A percentile compares a stretch with the other conserved stretches of the same genome.
Conservation (phyloP, 2,113 vertebrate species). For the Vimba vimba region DNA sequence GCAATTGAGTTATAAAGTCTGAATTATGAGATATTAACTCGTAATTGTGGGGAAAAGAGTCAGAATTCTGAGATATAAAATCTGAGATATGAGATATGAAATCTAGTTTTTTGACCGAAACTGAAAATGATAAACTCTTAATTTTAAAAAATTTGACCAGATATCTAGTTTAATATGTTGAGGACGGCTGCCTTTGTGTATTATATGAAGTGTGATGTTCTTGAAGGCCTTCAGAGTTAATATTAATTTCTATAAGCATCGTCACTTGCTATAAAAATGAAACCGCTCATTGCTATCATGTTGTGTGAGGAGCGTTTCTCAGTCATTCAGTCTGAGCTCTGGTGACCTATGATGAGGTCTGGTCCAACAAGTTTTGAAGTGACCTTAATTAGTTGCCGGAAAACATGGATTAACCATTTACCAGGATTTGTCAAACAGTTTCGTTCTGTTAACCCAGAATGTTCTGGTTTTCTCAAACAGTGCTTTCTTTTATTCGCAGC, state of each 20-base stretch:
- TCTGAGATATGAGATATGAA: too few species aligned
- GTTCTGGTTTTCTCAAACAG: neutral
- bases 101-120: too few species aligned
- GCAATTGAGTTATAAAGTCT: too few species aligned
- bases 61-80: too few species aligned
- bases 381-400: neutral
- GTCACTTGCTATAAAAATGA: neutral
- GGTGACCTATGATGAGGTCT: neutral
- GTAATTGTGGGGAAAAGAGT: too few species aligned
- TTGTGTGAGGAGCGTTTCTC: neutral
- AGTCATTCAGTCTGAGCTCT: neutral
- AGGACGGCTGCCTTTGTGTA: too few species aligned
- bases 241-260: neutral
- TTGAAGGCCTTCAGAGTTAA: neutral
- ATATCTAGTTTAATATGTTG: too few species aligned
- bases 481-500: neutral
- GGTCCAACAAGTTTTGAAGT: neutral
- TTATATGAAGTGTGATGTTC: neutral
- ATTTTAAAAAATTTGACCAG: fast-evolving
- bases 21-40: too few species aligned
- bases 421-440: neutral
- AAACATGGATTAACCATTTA: neutral
- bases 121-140: too few species aligned
- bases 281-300: neutral
- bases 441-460: neutral